phyloP scores from a whole-genome alignment of 2,888 invertebrate species.

The Nyleta sp. region DNA sequence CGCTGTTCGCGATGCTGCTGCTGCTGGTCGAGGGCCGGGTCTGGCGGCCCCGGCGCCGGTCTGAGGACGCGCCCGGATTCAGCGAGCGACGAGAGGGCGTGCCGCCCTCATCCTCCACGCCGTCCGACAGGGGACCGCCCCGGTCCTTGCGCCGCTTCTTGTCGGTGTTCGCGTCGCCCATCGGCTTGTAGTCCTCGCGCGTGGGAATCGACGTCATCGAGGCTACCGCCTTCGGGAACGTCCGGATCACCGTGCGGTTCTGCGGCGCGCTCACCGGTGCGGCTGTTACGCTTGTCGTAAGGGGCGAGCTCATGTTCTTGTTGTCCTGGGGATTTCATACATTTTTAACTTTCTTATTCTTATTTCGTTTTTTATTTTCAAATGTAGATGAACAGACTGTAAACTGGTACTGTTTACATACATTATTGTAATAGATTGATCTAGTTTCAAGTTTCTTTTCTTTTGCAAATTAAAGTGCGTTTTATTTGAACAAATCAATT shows the following conservation, averaged over 20 bases:
- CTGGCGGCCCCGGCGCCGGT: conserved; percentile 78
- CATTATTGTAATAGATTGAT: no score
- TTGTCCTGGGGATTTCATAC: conserved; percentile 81
- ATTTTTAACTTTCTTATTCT: no score
- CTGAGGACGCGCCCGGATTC: conserved; percentile 72
- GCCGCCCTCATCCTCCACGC: conserved; percentile 73
- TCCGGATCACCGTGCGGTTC: conserved; percentile 87
- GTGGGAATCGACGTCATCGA: conserved; percentile 95
- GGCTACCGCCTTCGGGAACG: conserved; percentile 94
- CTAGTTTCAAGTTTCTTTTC: no score
- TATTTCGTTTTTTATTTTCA: background rate
- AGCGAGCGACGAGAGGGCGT: conserved; percentile 79
- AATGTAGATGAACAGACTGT: no score
- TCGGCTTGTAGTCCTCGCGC: conserved; percentile 90
- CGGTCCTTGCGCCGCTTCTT: conserved; percentile 87
- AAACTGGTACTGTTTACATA: no score
- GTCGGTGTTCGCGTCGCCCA: conserved; percentile 86
- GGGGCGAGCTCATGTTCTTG: conserved; percentile 92
- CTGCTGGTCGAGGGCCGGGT: conserved; percentile 80
- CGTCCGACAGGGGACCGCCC: conserved; percentile 68
- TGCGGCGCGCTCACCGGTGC: conserved; percentile 85
- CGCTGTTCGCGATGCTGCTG: conserved; percentile 82
- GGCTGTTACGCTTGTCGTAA: conserved; percentile 84
- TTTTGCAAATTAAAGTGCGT: no score
- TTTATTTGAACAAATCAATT: no score